Conservation (phyloP, 2,113 vertebrate species). For the Malurus melanocephalus region DNA sequence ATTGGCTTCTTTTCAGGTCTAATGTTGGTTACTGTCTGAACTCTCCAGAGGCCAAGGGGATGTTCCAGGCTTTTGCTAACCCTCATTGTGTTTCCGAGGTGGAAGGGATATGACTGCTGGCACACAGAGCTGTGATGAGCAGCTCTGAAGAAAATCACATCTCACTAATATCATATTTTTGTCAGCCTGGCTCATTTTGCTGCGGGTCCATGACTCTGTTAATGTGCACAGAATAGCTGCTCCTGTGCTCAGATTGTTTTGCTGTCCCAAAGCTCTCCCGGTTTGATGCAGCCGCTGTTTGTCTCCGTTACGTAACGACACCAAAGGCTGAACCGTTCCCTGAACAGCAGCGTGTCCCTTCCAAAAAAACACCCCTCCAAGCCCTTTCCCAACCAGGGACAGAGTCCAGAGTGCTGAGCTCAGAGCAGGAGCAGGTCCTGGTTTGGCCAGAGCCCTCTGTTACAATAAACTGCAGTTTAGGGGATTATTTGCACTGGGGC, state of each 20-base stretch:
- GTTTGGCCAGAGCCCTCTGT: not conserved
- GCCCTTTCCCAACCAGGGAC: rapidly evolving
- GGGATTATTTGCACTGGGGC: constrained; percentile 6
- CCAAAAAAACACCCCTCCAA: not conserved
- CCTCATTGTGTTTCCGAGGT: not conserved
- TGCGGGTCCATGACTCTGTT: rapidly evolving
- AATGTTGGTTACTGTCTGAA: not conserved
- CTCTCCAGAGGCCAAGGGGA: not conserved
- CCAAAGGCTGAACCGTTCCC: not conserved
- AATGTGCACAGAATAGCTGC: not conserved
- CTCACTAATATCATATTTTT: not conserved
- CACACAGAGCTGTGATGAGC: not conserved
- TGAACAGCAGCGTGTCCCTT: not conserved
- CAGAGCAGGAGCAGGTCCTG: not conserved
- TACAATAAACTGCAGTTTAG: not conserved
- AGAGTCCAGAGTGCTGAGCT: not conserved
- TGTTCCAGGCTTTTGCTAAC: not conserved
- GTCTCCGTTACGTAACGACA: rapidly evolving
- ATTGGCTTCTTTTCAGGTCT: not conserved
- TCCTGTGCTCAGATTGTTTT: not conserved
- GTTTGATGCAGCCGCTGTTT: not conserved
- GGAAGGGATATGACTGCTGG: rapidly evolving
- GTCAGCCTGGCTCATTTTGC: not conserved
- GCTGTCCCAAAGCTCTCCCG: rapidly evolving
- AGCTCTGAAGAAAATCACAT: not conserved